phyloP scores from a whole-genome alignment of 2,113 vertebrate species.

The Bubo scandiacus region DNA sequence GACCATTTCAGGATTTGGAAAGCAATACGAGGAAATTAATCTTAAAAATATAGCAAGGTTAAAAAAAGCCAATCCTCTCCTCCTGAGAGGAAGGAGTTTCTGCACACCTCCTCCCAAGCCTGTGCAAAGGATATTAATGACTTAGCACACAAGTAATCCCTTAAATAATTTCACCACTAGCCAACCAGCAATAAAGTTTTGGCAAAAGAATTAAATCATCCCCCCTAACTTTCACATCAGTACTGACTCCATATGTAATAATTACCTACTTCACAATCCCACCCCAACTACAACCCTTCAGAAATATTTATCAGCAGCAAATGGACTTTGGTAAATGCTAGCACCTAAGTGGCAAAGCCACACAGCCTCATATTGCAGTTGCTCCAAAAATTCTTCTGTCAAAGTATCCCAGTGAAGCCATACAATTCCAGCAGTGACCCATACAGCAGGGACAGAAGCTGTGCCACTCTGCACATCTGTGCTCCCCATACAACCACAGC shows the following conservation, averaged over 20 bases:
- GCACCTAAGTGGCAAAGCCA: background rate
- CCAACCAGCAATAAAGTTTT: background rate
- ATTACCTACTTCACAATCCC: background rate
- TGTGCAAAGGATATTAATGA: background rate
- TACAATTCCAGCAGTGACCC: background rate
- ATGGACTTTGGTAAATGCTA: background rate
- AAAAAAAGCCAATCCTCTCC: background rate
- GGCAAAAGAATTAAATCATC: background rate
- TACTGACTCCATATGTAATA: background rate
- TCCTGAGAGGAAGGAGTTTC: background rate
- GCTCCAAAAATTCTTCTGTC: background rate
- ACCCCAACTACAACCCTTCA: background rate
- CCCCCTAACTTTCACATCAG: background rate
- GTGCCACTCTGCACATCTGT: background rate
- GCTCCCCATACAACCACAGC: background rate
- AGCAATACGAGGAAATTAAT: background rate
- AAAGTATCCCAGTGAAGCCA: background rate
- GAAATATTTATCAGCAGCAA: background rate
- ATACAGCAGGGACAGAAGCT: background rate
- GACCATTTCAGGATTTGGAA: background rate
- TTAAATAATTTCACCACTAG: background rate
- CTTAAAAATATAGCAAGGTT: background rate
- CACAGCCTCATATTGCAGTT: rapidly evolving
- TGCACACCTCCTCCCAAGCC: background rate
- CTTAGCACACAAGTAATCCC: background rate